A percentile compares a stretch with the other conserved stretches of the same genome.
Evolutionary conservation across 2,888 invertebrate genomes (phyloP).

Genomic region (Anarsia innoxiella): DNA sequence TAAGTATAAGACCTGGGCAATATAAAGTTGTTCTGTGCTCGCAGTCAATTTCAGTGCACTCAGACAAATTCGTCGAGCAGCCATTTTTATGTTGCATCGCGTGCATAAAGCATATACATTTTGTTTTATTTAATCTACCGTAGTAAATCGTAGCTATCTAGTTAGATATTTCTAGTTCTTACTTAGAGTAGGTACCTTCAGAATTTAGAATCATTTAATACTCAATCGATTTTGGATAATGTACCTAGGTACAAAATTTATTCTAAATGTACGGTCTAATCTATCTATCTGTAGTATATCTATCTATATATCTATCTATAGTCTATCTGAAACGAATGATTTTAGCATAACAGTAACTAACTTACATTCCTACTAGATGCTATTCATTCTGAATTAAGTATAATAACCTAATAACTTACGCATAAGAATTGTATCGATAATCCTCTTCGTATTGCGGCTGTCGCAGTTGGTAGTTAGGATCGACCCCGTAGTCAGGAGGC

Average conservation of each 20-base stretch:
- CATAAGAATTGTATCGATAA: constrained; percentile 77
- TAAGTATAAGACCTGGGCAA: too few relatives aligned
- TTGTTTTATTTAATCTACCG: constrained; percentile 1
- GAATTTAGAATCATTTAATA: too few relatives aligned
- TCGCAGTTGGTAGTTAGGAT: constrained; percentile 53
- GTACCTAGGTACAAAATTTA: too few relatives aligned
- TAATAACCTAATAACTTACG: constrained; percentile 73
- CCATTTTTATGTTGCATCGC: constrained; percentile 27
- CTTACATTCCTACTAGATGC: too few relatives aligned
- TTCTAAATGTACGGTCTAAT: neutral
- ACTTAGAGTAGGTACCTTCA: too few relatives aligned
- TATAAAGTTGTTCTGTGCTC: constrained; percentile 22
- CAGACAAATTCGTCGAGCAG: constrained; percentile 25
- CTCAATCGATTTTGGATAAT: too few relatives aligned
- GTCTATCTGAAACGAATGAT: too few relatives aligned
- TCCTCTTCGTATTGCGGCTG: constrained; percentile 77
- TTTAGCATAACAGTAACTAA: too few relatives aligned
- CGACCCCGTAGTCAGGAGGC: constrained; percentile 80
- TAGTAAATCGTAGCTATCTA: neutral
- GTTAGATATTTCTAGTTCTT: too few relatives aligned
- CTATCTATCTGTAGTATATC: neutral
- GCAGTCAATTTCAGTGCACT: constrained; percentile 34
- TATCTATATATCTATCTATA: too few relatives aligned
- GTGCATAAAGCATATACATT: constrained; percentile 6
- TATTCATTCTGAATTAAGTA: too few relatives aligned